Percentiles rank a stretch among this genome's conserved stretches.
Conservation (phyloP, 2,797 vertebrate species). For the Glossophaga mutica region DNA sequence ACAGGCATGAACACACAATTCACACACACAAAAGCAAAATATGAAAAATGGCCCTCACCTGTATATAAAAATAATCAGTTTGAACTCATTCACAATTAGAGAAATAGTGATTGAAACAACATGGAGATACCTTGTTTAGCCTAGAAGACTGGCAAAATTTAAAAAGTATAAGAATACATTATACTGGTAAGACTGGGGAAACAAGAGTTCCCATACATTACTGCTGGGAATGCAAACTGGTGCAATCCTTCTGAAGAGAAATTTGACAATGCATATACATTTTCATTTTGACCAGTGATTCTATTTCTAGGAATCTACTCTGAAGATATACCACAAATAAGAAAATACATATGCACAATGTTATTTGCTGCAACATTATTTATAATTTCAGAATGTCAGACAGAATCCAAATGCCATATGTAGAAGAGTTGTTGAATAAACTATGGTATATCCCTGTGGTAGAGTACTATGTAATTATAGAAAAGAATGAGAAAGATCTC, state of each 20-base stretch:
- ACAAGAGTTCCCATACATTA: background rate
- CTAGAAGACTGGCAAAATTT: background rate
- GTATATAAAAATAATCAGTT: background rate
- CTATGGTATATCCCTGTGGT: background rate
- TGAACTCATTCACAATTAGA: background rate
- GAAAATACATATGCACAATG: background rate
- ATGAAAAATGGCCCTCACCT: background rate
- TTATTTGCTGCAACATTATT: background rate
- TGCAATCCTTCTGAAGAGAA: background rate
- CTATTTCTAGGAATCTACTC: background rate
- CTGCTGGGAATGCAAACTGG: background rate
- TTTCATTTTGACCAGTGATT: background rate
- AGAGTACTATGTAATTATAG: background rate
- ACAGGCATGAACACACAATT: background rate
- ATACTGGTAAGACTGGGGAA: background rate
- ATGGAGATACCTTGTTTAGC: background rate
- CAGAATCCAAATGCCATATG: background rate
- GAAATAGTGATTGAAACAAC: background rate
- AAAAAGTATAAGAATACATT: background rate
- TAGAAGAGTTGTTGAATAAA: background rate
- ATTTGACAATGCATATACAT: background rate
- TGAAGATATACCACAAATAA: background rate
- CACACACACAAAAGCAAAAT: background rate
- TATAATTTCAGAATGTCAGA: background rate
- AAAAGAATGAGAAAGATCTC: background rate